A percentile compares a stretch with the other conserved stretches of the same genome.
Conservation (phyloP, 2,888 invertebrate genomes). For the Amblyjoppa proteus region DNA sequence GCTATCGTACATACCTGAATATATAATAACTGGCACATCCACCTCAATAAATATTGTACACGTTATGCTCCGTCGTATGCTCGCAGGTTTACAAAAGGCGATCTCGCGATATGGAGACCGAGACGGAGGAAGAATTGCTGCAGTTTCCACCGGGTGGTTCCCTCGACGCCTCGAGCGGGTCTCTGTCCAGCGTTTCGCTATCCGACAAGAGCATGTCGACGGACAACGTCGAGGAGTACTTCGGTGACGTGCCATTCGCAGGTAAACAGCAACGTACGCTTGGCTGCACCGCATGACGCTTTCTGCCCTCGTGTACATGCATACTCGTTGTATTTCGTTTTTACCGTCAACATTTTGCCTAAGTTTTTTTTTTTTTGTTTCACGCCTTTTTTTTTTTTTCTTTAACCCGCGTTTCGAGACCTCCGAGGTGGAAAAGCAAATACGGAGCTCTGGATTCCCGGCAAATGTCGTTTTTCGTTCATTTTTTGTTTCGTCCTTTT, state of each 20-base stretch:
- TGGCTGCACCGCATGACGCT: conserved; percentile 85
- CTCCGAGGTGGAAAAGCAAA: neutral
- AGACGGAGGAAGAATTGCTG: conserved; percentile 88
- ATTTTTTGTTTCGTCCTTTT: neutral
- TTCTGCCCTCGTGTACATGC: conserved; percentile 84
- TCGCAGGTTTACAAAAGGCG: conserved; percentile 93
- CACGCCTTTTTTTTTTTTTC: neutral
- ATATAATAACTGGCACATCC: neutral
- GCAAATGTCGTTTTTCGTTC: conserved; percentile 25
- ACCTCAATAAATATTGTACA: neutral
- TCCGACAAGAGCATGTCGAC: conserved; percentile 92
- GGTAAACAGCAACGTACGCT: conserved; percentile 88
- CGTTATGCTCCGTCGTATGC: conserved; percentile 42
- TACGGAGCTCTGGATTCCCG: conserved; percentile 6
- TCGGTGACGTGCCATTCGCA: conserved; percentile 95
- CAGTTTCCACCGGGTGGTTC: conserved; percentile 85
- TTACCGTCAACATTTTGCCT: conserved; percentile 80
- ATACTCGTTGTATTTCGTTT: conserved; percentile 83
- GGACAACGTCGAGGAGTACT: conserved; percentile 94
- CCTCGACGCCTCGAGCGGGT: conserved; percentile 89
- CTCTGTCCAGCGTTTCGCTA: conserved; percentile 90
- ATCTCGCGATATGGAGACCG: conserved; percentile 94
- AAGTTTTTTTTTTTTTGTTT: conserved; percentile 65
- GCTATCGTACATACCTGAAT: neutral
- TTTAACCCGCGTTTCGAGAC: conserved; percentile 1